These are phyloP conservation scores for Sapajus apella DNA, from an alignment of 2,113 vertebrate genomes.

Conservation along the genomic window DNA sequence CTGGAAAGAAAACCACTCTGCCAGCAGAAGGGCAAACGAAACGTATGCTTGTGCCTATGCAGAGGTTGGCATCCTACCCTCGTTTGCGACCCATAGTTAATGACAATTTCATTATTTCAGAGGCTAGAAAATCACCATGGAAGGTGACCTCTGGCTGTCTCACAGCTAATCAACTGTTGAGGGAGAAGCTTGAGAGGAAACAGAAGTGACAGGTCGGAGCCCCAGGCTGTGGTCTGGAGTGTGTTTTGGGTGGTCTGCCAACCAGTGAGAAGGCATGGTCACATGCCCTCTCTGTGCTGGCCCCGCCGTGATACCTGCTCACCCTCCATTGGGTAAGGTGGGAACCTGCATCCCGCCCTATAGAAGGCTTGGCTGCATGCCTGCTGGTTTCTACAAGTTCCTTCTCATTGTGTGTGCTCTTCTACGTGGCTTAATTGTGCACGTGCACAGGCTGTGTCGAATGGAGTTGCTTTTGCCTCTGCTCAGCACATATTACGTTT, in stretches of 20 bases:
- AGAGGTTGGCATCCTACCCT: background rate
- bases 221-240: background rate
- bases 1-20: background rate
- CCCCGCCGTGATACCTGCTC: background rate
- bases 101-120: background rate
- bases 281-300: constrained; percentile 32
- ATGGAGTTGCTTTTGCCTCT: constrained; percentile 78
- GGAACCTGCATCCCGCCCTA: too few relatives aligned
- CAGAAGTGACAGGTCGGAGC: background rate
- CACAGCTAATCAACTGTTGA: background rate
- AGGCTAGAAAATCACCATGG: background rate
- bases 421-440: constrained; percentile 75
- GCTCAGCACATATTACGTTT: constrained; percentile 82
- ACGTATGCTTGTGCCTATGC: background rate
- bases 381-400: constrained; percentile 62
- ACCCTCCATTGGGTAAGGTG: background rate
- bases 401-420: constrained; percentile 65
- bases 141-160: background rate
- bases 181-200: background rate
- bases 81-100: background rate
- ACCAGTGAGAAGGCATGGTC: constrained; percentile 13
- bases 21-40: background rate
- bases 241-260: background rate
- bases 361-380: background rate
- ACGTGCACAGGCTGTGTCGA: constrained; percentile 69